A percentile compares a stretch with the other conserved stretches of the same genome.
Conservation (phyloP, 2,113 vertebrate species). For the Bos javanicus region DNA sequence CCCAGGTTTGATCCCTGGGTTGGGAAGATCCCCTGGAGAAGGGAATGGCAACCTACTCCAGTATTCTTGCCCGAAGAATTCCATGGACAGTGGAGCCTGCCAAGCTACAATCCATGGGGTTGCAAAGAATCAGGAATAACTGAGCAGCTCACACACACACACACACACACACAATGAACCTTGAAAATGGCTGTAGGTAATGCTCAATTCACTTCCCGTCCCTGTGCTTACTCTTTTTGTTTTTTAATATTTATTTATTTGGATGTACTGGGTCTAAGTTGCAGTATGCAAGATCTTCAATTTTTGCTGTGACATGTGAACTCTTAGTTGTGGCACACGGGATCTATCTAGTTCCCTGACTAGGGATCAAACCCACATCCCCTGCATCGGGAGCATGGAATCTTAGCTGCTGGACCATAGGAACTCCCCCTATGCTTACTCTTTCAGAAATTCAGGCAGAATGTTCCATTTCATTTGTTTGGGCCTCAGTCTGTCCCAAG, state of each 20-base stretch:
- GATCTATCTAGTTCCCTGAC: background rate
- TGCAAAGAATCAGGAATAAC: background rate
- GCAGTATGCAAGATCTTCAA: background rate
- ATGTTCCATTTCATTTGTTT: background rate
- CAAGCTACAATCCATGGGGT: background rate
- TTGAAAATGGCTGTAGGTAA: constrained; percentile 24
- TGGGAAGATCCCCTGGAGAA: background rate
- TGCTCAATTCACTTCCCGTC: background rate
- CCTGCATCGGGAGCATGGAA: background rate
- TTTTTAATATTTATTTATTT: background rate
- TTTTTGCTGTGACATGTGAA: background rate
- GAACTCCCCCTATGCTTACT: background rate
- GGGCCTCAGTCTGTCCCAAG: background rate
- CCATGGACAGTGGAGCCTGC: background rate
- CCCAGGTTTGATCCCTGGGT: background rate
- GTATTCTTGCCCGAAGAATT: background rate
- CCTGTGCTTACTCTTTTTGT: background rate
- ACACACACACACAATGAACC: background rate
- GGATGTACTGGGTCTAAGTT: background rate
- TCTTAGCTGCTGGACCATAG: background rate
- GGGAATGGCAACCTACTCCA: background rate
- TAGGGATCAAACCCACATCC: background rate
- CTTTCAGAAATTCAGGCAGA: background rate
- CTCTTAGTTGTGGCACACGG: background rate
- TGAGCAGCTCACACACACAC: background rate